Conservation (phyloP, 2,797 vertebrate species). For the Prionace glauca region DNA sequence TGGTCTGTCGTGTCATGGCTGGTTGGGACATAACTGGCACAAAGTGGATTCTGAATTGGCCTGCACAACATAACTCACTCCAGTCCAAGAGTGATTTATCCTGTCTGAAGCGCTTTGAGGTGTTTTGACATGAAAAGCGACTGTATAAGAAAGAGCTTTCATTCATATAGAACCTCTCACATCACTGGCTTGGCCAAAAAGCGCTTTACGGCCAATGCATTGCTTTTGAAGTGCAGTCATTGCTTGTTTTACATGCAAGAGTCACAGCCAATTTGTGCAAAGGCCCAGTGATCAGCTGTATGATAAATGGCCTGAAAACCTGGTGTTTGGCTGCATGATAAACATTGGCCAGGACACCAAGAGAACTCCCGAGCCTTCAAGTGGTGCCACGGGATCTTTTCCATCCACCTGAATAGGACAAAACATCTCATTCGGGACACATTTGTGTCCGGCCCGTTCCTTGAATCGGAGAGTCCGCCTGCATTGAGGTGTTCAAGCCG, state of each 20-base stretch:
- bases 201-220: neutral
- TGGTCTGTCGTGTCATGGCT: neutral
- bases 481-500: neutral
- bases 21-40: neutral
- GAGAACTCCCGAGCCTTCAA: neutral
- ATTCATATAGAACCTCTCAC: neutral
- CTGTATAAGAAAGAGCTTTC: slow-evolving; percentile 17
- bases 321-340: neutral
- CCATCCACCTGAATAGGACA: neutral
- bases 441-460: neutral
- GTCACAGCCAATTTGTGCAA: neutral
- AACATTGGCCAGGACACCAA: neutral
- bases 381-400: neutral
- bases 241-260: slow-evolving; percentile 2
- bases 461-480: neutral
- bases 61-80: neutral
- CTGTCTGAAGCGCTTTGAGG: slow-evolving; percentile 30
- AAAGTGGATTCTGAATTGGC: neutral
- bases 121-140: slow-evolving; percentile 5
- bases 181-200: neutral
- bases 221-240: slow-evolving; percentile 20
- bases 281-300: neutral
- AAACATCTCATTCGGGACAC: neutral
- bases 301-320: slow-evolving; percentile 4
- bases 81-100: neutral